These are phyloP conservation scores for Ceyx erithaca DNA, from an alignment of 2,797 vertebrate species.

Conservation along the genomic window DNA sequence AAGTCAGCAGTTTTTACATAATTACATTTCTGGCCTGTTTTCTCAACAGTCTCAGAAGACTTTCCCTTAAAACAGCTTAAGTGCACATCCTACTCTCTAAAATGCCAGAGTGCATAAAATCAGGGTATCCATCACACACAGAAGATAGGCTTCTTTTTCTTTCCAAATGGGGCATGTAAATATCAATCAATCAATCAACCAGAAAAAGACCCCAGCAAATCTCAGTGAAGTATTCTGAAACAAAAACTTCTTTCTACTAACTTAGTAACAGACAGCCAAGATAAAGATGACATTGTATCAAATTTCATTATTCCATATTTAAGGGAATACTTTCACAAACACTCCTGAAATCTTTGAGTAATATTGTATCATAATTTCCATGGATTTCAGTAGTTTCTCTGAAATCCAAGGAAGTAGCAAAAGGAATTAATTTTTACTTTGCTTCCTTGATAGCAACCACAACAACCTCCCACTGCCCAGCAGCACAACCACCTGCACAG, in stretches of 20 bases:
- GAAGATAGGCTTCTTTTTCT: neutral
- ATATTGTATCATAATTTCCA: neutral
- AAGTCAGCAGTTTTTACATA: slow-evolving; percentile 56
- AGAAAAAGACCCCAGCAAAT: neutral
- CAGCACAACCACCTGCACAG: neutral
- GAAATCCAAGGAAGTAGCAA: neutral
- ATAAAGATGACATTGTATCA: neutral
- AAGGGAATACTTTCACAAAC: neutral
- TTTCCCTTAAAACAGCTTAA: slow-evolving; percentile 65
- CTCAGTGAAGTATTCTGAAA: neutral
- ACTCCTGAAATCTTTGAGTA: neutral
- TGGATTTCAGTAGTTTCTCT: neutral
- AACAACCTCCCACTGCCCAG: neutral
- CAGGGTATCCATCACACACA: neutral
- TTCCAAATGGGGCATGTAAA: neutral
- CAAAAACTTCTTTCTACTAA: neutral
- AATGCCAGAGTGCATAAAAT: neutral
- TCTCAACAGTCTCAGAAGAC: slow-evolving; percentile 65
- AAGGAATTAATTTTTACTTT: neutral
- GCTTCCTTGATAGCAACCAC: neutral
- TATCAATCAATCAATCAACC: neutral
- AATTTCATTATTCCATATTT: neutral
- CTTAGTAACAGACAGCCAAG: neutral
- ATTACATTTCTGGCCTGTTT: slow-evolving; percentile 65
- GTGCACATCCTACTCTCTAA: neutral